Percentiles rank a stretch among this genome's conserved stretches.
Conservation (phyloP, 2,797 vertebrate genomes). For the Dromococcyx pavoninus region DNA sequence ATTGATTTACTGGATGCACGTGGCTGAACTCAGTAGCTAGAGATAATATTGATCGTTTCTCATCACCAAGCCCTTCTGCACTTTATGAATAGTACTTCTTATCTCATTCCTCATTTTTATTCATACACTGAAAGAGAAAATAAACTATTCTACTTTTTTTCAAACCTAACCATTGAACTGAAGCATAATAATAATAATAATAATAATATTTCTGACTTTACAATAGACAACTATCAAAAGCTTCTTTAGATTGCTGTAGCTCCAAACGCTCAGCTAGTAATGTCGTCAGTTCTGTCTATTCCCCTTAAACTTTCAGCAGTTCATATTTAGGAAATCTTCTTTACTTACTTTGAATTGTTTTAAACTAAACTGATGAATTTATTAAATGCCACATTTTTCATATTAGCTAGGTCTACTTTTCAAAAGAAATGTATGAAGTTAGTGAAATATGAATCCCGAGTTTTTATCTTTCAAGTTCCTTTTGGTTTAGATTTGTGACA, state of each 20-base stretch:
- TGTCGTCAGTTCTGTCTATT: background rate
- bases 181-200: background rate
- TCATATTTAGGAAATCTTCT: background rate
- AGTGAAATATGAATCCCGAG: background rate
- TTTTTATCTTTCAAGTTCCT: background rate
- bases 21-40: background rate
- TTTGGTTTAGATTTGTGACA: background rate
- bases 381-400: background rate
- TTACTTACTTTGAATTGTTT: background rate
- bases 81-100: background rate
- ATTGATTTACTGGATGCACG: background rate
- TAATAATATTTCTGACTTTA: background rate
- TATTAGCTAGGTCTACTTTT: background rate
- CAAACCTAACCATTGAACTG: background rate
- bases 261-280: background rate
- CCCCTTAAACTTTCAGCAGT: background rate
- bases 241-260: background rate
- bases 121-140: slow-evolving; percentile 13
- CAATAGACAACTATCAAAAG: background rate
- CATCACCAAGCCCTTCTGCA: background rate
- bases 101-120: slow-evolving; percentile 32
- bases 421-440: background rate
- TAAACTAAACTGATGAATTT: background rate
- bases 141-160: slow-evolving; percentile 5
- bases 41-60: slow-evolving; percentile 9